phyloP scores from a whole-genome alignment of 2,888 invertebrate species.

The Orthosia cruda region DNA sequence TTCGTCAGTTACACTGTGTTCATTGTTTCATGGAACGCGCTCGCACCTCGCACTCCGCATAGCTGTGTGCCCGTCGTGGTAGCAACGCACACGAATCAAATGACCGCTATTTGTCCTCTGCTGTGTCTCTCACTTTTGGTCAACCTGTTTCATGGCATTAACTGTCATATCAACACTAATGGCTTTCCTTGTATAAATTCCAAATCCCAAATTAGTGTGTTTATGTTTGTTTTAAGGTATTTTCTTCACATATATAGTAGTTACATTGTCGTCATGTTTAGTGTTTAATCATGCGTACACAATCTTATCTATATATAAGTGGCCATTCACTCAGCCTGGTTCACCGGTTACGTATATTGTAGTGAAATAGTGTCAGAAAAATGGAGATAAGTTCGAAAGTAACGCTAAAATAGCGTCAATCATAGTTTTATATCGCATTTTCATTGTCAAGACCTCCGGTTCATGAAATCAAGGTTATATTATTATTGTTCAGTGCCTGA shows the following conservation, averaged over 20 bases:
- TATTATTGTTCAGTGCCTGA: constrained; percentile 28
- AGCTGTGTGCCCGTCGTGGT: constrained; percentile 36
- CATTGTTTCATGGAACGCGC: constrained; percentile 61
- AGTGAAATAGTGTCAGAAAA: constrained; percentile 31
- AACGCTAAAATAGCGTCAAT: constrained; percentile 21
- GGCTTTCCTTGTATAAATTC: constrained; percentile 28
- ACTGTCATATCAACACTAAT: constrained; percentile 57
- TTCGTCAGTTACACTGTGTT: constrained; percentile 45
- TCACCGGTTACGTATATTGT: constrained; percentile 37
- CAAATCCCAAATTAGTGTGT: constrained; percentile 24
- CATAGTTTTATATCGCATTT: constrained; percentile 3
- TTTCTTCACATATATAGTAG: constrained; percentile 1
- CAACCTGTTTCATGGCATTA: constrained; percentile 64
- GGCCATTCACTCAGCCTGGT: constrained; percentile 38
- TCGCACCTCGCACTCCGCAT: constrained; percentile 21
- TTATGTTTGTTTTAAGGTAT: constrained; percentile 26
- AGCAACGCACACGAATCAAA: constrained; percentile 52
- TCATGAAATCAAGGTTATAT: not conserved
- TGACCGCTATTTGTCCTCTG: constrained; percentile 77
- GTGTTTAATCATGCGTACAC: constrained; percentile 38
- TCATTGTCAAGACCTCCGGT: constrained; percentile 29
- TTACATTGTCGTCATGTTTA: constrained; percentile 19
- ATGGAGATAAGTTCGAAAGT: constrained; percentile 22
- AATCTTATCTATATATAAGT: constrained; percentile 63
- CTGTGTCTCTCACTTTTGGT: constrained; percentile 56